Base-by-base conservation (phyloP, 2,113 vertebrate species). In the Acinonyx jubatus region DNA sequence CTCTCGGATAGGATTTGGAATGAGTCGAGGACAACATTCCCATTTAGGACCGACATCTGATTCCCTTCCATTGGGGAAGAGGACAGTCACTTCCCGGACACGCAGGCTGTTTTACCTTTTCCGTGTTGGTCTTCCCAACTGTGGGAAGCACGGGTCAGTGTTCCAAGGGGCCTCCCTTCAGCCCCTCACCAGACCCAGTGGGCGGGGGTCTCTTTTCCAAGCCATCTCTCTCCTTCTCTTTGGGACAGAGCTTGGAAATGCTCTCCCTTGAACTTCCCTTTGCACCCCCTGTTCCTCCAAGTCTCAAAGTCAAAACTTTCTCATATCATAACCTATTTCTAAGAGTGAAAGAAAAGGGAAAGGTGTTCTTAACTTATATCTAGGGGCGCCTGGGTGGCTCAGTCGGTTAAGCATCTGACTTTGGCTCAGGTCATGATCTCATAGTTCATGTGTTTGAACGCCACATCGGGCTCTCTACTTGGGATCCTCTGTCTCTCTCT, bases 251-350 rank as follows among this genome's bases (percentile, higher is more conserved):
- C 73, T 74, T 94, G 41, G 71, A 89, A 96, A 76, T 48, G 14
- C 21, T 12, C 4, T 4, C 29, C 55, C 38, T 87, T 12, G 0
- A 33, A 31, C 66, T 92, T 85, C n/a, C 68, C 82, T 93, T 48
- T 80, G 74, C 91, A 69, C 13, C 48, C 12, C 76, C 65, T 66
- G 27, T 52, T 15, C 16, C 33, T 81, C 45, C 84, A 94, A 18
- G 29, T 89, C 78, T 79, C 63, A 33, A 4, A 12, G 19, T 78
- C 33, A 76, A 94, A 91, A 71, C 71, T 97, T 98, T 41, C 76
- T 82, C 66, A 45, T 19, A 45, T 65, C 76, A 69, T 63, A 73
- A 33, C 31, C 48, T 52, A 63, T 76, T 76, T 85, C 94, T 65
- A 76, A 90, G 74, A 78, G 45, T 79, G 84, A 86, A 86, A 79